Conservation (phyloP, 2,797 vertebrate genomes). For the Microctenopoma steveboyesi region DNA sequence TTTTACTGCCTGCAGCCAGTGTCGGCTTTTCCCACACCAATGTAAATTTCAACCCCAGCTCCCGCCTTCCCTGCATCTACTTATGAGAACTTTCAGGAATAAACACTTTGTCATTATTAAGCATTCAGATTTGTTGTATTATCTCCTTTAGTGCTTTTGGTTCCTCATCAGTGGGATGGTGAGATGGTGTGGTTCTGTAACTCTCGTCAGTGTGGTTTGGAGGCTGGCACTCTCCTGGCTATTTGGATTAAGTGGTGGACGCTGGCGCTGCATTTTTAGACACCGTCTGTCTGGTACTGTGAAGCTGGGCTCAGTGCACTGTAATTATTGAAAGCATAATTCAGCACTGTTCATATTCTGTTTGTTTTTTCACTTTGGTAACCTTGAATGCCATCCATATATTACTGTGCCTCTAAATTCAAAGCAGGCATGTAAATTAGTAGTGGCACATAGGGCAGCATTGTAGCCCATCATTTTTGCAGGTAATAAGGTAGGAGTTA, state of each 20-base stretch:
- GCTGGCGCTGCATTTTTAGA: conserved; percentile 66
- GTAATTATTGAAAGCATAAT: conserved; percentile 67
- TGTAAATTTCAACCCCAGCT: conserved; percentile 25
- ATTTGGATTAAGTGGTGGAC: conserved; percentile 62
- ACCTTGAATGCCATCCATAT: conserved; percentile 13
- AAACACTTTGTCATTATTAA: conserved; percentile 18
- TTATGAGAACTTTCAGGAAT: conserved; percentile 6
- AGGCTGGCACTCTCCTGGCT: conserved; percentile 53
- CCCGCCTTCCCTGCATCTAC: conserved; percentile 14
- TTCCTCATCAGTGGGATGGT: conserved; percentile 3
- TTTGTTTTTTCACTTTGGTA: conserved; percentile 41
- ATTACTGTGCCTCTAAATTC: not conserved
- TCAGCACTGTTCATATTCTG: conserved; percentile 62
- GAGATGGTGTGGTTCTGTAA: conserved; percentile 20
- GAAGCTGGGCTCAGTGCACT: conserved; percentile 51
- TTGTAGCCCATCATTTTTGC: not conserved
- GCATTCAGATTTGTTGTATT: conserved; percentile 11
- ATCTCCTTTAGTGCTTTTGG: conserved; percentile 19
- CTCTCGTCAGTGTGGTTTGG: conserved; percentile 60
- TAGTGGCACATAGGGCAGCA: too few relatives aligned
- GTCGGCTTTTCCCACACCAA: conserved; percentile 27
- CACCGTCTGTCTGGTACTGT: conserved; percentile 58
- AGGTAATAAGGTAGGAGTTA: not conserved
- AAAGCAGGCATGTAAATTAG: too few relatives aligned
- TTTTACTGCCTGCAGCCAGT: conserved; percentile 28